Percentiles rank a stretch among this genome's conserved stretches.
Evolutionary conservation across 1,140 invertebrate species (phyloP).

Genomic region (Augochlora pura): DNA sequence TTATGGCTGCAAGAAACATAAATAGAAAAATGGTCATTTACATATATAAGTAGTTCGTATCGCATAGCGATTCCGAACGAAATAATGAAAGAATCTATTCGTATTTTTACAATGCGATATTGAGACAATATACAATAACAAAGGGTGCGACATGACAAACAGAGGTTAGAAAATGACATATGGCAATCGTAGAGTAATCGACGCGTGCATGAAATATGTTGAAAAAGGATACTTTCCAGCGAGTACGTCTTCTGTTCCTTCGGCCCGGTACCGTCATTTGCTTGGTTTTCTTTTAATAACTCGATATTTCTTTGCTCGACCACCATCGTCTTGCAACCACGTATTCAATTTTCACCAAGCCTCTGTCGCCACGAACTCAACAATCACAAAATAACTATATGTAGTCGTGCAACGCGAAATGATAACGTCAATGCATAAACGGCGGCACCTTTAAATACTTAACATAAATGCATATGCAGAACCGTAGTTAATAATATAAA

Average conservation of each 20-base stretch:
- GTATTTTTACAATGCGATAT: background rate
- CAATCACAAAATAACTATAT: conserved; percentile 21
- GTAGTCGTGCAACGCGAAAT: too few species aligned
- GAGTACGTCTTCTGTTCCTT: conserved; percentile 69
- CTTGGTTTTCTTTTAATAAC: conserved; percentile 53
- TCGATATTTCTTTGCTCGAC: conserved; percentile 64
- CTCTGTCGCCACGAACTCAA: background rate
- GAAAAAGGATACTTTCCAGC: conserved; percentile 77
- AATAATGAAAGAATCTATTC: background rate
- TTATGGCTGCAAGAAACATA: background rate
- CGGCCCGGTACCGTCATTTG: conserved; percentile 43
- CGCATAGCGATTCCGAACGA: conserved; percentile 1
- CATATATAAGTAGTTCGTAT: conserved; percentile 8
- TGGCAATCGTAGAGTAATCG: conserved; percentile 43
- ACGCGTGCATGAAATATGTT: background rate
- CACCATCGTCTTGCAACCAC: conserved; percentile 63
- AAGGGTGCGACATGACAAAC: background rate
- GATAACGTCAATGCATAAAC: too few species aligned
- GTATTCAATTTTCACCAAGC: conserved; percentile 23
- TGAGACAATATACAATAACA: background rate
- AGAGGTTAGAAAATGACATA: conserved; percentile 65
- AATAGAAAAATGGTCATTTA: background rate
- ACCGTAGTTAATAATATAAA: too few species aligned
- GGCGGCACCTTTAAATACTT: too few species aligned
- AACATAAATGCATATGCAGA: too few species aligned